Evolutionary conservation across 2,888 invertebrate species (phyloP).

Genomic region (Branchipolynoe longqiensis): DNA sequence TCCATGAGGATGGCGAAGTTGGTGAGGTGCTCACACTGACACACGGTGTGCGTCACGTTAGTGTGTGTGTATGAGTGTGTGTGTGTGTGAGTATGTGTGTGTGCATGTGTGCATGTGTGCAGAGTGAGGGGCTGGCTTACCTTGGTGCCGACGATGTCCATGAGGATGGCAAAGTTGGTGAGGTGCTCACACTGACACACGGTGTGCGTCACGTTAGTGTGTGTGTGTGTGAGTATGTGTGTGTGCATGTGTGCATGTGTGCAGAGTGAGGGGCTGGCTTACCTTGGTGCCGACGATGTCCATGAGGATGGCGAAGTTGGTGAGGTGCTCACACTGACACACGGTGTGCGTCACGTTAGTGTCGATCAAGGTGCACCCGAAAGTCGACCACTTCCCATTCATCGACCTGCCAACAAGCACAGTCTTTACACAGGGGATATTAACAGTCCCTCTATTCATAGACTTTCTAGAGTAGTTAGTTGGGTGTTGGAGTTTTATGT

Average conservation of each 20-base stretch:
- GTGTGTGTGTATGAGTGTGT: too few relatives aligned
- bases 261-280: too few relatives aligned
- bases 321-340: conserved; percentile 80
- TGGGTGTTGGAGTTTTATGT: too few relatives aligned
- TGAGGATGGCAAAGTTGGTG: conserved; percentile 81
- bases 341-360: conserved; percentile 74
- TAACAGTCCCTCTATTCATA: too few relatives aligned
- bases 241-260: too few relatives aligned
- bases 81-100: too few relatives aligned
- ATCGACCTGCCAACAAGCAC: conserved; percentile 61
- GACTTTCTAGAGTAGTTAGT: too few relatives aligned
- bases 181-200: conserved; percentile 80
- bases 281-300: conserved; percentile 78
- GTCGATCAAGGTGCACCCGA: conserved; percentile 64
- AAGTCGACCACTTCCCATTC: conserved; percentile 66
- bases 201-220: conserved; percentile 73
- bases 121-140: too few relatives aligned
- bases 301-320: conserved; percentile 81
- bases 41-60: conserved; percentile 75
- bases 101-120: too few relatives aligned
- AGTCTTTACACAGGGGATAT: too few relatives aligned
- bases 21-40: conserved; percentile 80
- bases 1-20: conserved; percentile 81
- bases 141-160: conserved; percentile 78
- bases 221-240: too few relatives aligned